Evolutionary conservation across 1,140 invertebrate genomes (phyloP), one percentile per base, ranked within the genome.

Genomic region (Ctenoplectra terminalis): DNA sequence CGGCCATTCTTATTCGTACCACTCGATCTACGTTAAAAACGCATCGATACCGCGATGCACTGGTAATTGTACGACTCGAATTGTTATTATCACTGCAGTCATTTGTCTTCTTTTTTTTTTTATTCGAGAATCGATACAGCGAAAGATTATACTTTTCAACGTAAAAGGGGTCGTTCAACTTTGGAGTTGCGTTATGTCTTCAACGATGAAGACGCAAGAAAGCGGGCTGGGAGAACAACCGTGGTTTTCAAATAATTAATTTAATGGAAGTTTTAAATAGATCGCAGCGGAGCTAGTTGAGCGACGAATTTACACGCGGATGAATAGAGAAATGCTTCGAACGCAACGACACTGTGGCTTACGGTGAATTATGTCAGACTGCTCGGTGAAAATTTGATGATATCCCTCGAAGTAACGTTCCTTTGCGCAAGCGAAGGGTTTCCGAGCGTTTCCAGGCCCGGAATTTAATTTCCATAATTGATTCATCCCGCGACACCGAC

Each of bases 391-490:
- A 37, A 69, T 52, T 34, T 15, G 17, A 37, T 0, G 31, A 52
- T 52, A 69, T 29, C 46, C 0, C 64, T 9, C 23, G 64, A 7
- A n/a, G 23, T 23, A 31, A 34, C 17, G 46, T 7, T 8, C 8
- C 40, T 46, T 31, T 5, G 15, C 50, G 31, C 15, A 5, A 6
- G 1, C 29, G 50, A 71, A 37, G 52, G 40, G n/a, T n/a, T n/a
- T n/a, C 26, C 5, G 26, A 6, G 26, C 48, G 48, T 17, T 17
- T n/a, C 52, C n/a, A 26, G 6, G 20, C 4, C 29, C 11, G 50
- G 40, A 34, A 74, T 74, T 74, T 74, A 60, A 74, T 74, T 61
- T 48, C 3, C 71, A 40, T 61, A 61, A 74, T 74, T 74, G 71
- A 74, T 74, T 34, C 71, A 11, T 61, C 56, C 3, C 8, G 3